These are phyloP conservation scores for Sclerodermus sp. DNA, from an alignment of 2,888 invertebrate species.

Conservation along the genomic window DNA sequence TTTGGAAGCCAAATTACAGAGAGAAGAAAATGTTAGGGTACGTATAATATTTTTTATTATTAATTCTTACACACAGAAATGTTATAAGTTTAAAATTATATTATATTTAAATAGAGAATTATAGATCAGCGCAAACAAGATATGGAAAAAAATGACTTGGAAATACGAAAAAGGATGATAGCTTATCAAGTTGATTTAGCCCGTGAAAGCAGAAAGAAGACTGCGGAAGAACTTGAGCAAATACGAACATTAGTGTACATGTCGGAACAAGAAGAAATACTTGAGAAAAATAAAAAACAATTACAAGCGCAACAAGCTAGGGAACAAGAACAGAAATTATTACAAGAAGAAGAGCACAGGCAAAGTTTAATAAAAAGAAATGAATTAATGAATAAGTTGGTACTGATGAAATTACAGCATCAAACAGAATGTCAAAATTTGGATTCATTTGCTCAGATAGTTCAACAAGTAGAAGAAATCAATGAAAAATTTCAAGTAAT, in stretches of 20 bases:
- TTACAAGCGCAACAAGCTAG: constrained; percentile 34
- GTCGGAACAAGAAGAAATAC: constrained; percentile 62
- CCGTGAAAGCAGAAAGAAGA: constrained; percentile 25
- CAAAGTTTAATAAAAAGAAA: constrained; percentile 58
- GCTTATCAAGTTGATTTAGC: constrained; percentile 34
- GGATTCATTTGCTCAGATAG: constrained; percentile 25
- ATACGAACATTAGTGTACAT: constrained; percentile 56
- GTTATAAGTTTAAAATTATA: not conserved
- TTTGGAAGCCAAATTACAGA: constrained; percentile 45
- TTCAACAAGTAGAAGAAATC: constrained; percentile 39
- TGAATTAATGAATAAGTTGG: constrained; percentile 58
- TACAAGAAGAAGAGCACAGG: constrained; percentile 44
- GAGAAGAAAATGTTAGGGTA: constrained; percentile 47
- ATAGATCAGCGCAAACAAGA: constrained; percentile 49
- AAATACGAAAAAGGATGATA: constrained; percentile 47
- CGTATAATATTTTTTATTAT: not conserved
- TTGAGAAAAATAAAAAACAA: constrained; percentile 54
- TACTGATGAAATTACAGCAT: constrained; percentile 30
- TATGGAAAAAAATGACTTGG: constrained; percentile 48
- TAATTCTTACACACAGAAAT: too few species aligned
- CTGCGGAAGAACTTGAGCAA: constrained; percentile 19
- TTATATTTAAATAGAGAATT: constrained; percentile 35
- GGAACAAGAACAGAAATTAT: constrained; percentile 35
- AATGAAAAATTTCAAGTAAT: constrained; percentile 48
- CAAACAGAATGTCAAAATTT: constrained; percentile 35